These are phyloP conservation scores for Nebria salina DNA, from an alignment of 2,888 invertebrate species.

Conservation along the genomic window DNA sequence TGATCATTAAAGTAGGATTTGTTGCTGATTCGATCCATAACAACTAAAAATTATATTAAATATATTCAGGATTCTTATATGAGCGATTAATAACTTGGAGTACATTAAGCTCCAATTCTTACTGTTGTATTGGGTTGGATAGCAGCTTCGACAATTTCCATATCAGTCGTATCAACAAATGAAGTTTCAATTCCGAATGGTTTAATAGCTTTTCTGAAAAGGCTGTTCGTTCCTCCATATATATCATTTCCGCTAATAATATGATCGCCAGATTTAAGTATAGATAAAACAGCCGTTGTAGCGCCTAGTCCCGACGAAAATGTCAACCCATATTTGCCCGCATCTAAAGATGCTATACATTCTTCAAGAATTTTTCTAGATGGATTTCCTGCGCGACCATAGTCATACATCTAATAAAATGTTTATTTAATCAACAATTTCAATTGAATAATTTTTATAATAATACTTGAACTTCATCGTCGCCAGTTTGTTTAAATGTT, in stretches of 20 bases:
- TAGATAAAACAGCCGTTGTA: slow-evolving; percentile 76
- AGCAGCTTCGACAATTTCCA: slow-evolving; percentile 72
- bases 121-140: slow-evolving; percentile 89
- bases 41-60: slow-evolving; percentile 66
- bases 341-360: slow-evolving; percentile 90
- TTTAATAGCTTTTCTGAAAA: slow-evolving; percentile 66
- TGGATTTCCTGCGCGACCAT: slow-evolving; percentile 95
- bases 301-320: slow-evolving; percentile 95
- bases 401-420: slow-evolving; percentile 81
- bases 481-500: slow-evolving; percentile 90
- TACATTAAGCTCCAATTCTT: slow-evolving; percentile 47
- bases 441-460: not conserved
- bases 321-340: slow-evolving; percentile 82
- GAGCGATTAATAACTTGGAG: not conserved
- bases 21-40: slow-evolving; percentile 97
- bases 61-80: not conserved
- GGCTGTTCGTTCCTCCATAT: slow-evolving; percentile 92
- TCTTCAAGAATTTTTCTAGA: slow-evolving; percentile 87
- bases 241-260: slow-evolving; percentile 91
- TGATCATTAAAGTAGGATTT: slow-evolving; percentile 92
- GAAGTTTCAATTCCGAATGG: slow-evolving; percentile 78
- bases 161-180: slow-evolving; percentile 80
- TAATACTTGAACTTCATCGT: slow-evolving; percentile 80
- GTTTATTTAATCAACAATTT: not conserved
- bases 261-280: slow-evolving; percentile 88